A percentile compares a stretch with the other conserved stretches of the same genome.
phyloP scores from a whole-genome alignment of 2,888 invertebrate species.

The Phlogophora meticulosa region DNA sequence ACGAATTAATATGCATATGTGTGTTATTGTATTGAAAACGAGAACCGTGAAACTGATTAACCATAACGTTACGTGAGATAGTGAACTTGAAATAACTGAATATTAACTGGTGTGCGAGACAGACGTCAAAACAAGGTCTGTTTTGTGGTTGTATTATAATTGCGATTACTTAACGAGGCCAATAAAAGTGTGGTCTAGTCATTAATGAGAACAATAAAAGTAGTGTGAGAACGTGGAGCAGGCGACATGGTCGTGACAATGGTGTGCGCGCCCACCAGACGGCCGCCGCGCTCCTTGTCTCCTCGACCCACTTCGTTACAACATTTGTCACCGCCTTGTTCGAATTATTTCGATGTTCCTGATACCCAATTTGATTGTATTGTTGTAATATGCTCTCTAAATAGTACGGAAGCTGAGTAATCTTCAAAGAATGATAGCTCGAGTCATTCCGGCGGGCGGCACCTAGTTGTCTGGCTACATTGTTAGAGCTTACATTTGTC shows the following conservation, averaged over 20 bases:
- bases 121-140: conserved; percentile 22
- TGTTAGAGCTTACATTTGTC: conserved; percentile 28
- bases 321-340: conserved; percentile 71
- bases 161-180: conserved; percentile 59
- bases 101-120: conserved; percentile 14
- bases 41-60: conserved; percentile 39
- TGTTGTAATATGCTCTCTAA: conserved; percentile 68
- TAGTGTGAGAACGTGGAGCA: conserved; percentile 66
- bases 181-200: conserved; percentile 58
- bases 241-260: conserved; percentile 66
- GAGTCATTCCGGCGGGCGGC: conserved; percentile 16
- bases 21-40: conserved; percentile 31
- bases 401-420: conserved; percentile 65
- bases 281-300: conserved; percentile 54
- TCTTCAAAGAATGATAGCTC: conserved; percentile 52
- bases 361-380: conserved; percentile 83
- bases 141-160: conserved; percentile 45
- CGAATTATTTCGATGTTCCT: conserved; percentile 69
- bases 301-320: conserved; percentile 75
- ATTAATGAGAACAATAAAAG: conserved; percentile 68
- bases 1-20: conserved; percentile 42
- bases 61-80: conserved; percentile 27
- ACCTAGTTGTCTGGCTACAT: conserved; percentile 27
- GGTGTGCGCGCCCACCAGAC: conserved; percentile 67
- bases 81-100: conserved; percentile 40